A percentile compares a stretch with the other conserved stretches of the same genome.
Conservation (phyloP, 2,113 vertebrate genomes). For the Tetraodon nigroviridis region DNA sequence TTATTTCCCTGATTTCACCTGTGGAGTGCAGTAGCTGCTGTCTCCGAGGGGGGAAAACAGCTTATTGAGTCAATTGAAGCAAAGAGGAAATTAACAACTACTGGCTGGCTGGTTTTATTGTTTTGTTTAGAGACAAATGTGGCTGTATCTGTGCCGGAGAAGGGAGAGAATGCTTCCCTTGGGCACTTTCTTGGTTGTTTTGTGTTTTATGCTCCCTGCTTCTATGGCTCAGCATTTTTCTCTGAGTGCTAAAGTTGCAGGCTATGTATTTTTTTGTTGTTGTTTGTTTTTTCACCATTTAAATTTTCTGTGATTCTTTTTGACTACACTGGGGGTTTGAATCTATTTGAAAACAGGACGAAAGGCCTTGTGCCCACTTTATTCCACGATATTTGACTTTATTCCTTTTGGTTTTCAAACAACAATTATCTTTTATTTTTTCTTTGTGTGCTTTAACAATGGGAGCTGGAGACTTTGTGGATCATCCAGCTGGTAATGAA, state of each 20-base stretch:
- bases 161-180: constrained; percentile 9
- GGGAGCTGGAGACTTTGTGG: background rate
- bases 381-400: background rate
- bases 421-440: background rate
- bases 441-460: background rate
- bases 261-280: background rate
- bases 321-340: background rate
- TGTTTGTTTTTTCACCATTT: background rate
- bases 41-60: constrained; percentile 34
- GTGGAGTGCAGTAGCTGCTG: constrained; percentile 39
- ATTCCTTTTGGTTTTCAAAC: too few species aligned
- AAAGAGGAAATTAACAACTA: constrained; percentile 65
- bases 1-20: constrained; percentile 46
- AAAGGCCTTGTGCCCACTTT: background rate
- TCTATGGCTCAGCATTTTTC: constrained; percentile 12
- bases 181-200: constrained; percentile 27
- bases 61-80: constrained; percentile 59
- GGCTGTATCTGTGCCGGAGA: constrained; percentile 28
- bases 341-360: background rate
- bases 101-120: constrained; percentile 67
- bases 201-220: constrained; percentile 21
- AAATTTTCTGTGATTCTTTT: constrained; percentile 1
- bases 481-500: background rate
- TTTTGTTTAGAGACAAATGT: constrained; percentile 60
- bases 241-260: constrained; percentile 12